phyloP scores from a whole-genome alignment of 2,797 vertebrate species.

The Crocidura indochinensis region DNA sequence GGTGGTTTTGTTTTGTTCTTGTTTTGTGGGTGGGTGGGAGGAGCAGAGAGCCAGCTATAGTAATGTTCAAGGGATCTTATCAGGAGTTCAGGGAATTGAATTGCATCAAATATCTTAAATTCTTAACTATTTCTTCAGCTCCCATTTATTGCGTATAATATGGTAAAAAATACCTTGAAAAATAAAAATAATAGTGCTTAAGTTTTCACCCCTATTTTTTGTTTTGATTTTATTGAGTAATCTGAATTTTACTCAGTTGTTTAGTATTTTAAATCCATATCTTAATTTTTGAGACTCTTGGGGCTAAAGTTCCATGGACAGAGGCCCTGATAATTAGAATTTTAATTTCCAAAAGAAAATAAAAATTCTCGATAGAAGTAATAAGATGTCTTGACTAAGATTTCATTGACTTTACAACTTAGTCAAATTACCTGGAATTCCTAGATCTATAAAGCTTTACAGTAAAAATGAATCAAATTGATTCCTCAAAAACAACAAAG shows the following conservation, averaged over 20 bases:
- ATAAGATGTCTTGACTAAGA: background rate
- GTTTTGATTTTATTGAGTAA: conserved; percentile 55
- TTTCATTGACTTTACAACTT: background rate
- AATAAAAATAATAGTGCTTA: background rate
- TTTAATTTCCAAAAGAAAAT: conserved; percentile 27
- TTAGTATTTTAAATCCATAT: conserved; percentile 16
- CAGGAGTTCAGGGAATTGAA: no score
- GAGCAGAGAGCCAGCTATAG: no score
- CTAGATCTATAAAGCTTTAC: background rate
- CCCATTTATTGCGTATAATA: background rate
- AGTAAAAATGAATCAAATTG: background rate
- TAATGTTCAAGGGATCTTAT: no score
- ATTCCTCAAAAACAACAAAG: background rate
- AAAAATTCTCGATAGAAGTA: background rate
- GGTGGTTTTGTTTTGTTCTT: no score
- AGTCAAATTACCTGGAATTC: background rate
- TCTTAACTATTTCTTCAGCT: no score
- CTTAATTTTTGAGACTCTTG: conserved; percentile 20
- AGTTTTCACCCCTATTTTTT: background rate
- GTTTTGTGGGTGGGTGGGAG: no score
- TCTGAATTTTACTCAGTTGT: background rate
- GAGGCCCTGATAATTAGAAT: conserved; percentile 18
- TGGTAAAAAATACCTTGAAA: background rate
- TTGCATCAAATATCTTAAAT: no score
- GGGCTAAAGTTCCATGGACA: background rate